A percentile compares a stretch with the other conserved stretches of the same genome.
phyloP scores from a whole-genome alignment of 2,113 vertebrate genomes.

The Marcusenius ussheri region DNA sequence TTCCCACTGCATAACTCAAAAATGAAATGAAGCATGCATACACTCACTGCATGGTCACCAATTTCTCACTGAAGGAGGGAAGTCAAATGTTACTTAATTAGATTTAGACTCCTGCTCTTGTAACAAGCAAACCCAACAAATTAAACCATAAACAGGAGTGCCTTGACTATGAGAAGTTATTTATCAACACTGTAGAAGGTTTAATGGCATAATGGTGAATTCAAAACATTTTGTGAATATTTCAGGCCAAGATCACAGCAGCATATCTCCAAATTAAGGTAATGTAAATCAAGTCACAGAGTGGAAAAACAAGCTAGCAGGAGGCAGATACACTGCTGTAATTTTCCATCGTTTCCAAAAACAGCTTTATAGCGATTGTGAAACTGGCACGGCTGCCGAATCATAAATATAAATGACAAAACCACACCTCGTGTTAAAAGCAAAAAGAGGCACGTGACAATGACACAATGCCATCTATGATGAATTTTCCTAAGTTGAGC shows the following conservation, averaged over 20 bases:
- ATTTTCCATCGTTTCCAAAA: background rate
- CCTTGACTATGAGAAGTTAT: background rate
- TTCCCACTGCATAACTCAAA: background rate
- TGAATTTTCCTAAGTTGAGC: background rate
- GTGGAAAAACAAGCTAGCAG: background rate
- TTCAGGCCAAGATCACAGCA: background rate
- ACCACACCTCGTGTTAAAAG: background rate
- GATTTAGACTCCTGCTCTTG: background rate
- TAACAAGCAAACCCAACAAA: background rate
- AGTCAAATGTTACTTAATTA: background rate
- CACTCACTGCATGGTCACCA: background rate
- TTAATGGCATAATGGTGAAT: background rate
- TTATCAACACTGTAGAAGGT: background rate
- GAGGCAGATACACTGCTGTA: background rate
- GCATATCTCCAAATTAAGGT: background rate
- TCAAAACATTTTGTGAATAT: background rate
- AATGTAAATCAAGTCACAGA: background rate
- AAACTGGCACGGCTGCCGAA: background rate
- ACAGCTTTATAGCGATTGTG: background rate
- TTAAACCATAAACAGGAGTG: background rate
- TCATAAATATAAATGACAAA: background rate
- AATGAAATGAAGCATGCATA: background rate
- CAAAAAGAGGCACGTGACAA: background rate
- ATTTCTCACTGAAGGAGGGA: background rate
- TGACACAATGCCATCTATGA: background rate